phyloP scores from a whole-genome alignment of 2,797 vertebrate genomes.

The Anguilla marmorata region DNA sequence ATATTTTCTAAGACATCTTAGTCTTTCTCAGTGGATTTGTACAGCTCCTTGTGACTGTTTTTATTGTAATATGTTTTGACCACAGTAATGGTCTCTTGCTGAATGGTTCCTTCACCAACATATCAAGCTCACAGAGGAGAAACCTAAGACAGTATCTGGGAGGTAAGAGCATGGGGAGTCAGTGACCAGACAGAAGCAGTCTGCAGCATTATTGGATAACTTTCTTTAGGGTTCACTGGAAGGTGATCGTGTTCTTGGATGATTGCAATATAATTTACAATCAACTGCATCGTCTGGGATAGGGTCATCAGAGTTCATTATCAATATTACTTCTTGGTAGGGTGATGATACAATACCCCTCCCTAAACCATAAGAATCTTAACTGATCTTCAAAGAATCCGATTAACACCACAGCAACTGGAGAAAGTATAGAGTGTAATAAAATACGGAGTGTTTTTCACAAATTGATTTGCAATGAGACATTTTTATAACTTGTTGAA shows the following conservation, averaged over 20 bases:
- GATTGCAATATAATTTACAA: neutral
- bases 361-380: neutral
- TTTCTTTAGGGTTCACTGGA: neutral
- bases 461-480: neutral
- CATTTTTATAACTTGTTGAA: neutral
- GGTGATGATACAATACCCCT: neutral
- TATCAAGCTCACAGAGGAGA: neutral
- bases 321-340: neutral
- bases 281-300: neutral
- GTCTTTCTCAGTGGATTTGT: neutral
- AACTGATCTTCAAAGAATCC: neutral
- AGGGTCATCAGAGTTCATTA: neutral
- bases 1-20: neutral
- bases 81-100: neutral
- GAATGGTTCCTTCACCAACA: slow-evolving; percentile 3
- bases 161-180: neutral
- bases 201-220: neutral
- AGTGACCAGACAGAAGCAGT: slow-evolving; percentile 3
- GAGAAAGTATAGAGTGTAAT: neutral
- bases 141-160: neutral
- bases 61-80: neutral
- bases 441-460: neutral
- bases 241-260: slow-evolving; percentile 11
- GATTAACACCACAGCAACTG: neutral
- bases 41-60: neutral